phyloP scores from a whole-genome alignment of 2,113 vertebrate genomes.

The Felis chaus region DNA sequence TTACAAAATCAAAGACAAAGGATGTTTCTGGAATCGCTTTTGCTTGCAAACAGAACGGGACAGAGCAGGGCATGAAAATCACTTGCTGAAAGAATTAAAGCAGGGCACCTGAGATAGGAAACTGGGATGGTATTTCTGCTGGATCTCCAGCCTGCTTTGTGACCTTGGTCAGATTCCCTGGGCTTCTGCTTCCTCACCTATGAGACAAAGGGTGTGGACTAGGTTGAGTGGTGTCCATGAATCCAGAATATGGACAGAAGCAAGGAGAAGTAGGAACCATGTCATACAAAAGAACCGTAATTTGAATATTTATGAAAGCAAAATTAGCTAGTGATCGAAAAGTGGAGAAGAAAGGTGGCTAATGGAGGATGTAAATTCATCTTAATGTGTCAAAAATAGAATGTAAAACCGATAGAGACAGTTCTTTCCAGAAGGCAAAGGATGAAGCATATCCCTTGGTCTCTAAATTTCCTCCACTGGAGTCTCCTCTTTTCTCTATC shows the following conservation, averaged over 20 bases:
- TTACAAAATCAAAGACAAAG: constrained; percentile 45
- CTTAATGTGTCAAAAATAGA: neutral
- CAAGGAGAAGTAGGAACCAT: neutral
- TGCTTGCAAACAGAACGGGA: neutral
- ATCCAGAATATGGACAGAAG: neutral
- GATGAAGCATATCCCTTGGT: neutral
- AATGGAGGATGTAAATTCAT: neutral
- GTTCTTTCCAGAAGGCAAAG: neutral
- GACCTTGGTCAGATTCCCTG: neutral
- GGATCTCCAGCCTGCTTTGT: neutral
- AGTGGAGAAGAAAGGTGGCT: neutral
- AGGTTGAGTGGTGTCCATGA: neutral
- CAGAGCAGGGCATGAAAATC: neutral
- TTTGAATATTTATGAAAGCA: constrained; percentile 41
- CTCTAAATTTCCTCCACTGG: constrained; percentile 29
- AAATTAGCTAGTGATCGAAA: constrained; percentile 44
- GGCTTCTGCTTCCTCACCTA: neutral
- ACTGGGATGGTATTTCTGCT: neutral
- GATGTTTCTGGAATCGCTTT: neutral
- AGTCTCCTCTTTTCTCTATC: neutral
- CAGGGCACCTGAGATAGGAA: neutral
- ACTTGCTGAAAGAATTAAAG: neutral
- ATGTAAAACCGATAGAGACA: neutral
- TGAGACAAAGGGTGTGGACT: neutral
- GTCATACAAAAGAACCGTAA: neutral